A percentile compares a stretch with the other conserved stretches of the same genome.
Conservation (phyloP, 2,888 invertebrate genomes). For the Horisme vitalbata region DNA sequence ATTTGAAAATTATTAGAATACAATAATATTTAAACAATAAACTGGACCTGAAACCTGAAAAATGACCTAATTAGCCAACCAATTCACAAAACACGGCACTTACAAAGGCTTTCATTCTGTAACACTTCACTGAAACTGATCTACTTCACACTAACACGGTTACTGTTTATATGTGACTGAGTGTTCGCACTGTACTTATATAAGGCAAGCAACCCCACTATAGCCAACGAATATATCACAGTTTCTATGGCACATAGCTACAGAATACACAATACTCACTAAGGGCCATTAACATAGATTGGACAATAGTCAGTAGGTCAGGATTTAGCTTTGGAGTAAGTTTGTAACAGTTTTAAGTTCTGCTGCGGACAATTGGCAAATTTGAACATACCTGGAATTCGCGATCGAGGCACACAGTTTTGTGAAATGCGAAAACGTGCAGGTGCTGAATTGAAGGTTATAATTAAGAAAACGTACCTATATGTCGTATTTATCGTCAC, state of each 20-base stretch:
- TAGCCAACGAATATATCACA: constrained; percentile 32
- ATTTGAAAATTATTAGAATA: too few relatives aligned
- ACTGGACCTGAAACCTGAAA: too few relatives aligned
- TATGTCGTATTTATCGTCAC: too few relatives aligned
- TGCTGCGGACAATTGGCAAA: constrained; percentile 33
- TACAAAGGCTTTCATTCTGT: constrained; percentile 69
- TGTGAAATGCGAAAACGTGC: constrained; percentile 30
- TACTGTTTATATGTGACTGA: constrained; percentile 58
- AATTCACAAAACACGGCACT: constrained; percentile 43
- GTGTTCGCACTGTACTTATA: constrained; percentile 51
- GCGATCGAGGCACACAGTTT: constrained; percentile 28
- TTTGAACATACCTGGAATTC: constrained; percentile 33
- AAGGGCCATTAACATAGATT: background rate
- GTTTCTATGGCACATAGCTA: constrained; percentile 28
- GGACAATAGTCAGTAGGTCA: constrained; percentile 1
- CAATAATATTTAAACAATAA: too few relatives aligned
- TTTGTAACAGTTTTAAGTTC: constrained; percentile 39
- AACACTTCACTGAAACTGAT: constrained; percentile 48
- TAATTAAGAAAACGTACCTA: background rate
- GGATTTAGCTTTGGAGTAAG: constrained; percentile 14
- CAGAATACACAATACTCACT: constrained; percentile 30
- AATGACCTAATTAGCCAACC: constrained; percentile 5
- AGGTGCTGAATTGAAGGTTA: constrained; percentile 12
- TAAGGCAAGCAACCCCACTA: constrained; percentile 61
- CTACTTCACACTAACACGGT: constrained; percentile 34